Evolutionary conservation across 2,888 invertebrate genomes (phyloP), one percentile per base, ranked within the genome.

Genomic region (Elmis aenea): DNA sequence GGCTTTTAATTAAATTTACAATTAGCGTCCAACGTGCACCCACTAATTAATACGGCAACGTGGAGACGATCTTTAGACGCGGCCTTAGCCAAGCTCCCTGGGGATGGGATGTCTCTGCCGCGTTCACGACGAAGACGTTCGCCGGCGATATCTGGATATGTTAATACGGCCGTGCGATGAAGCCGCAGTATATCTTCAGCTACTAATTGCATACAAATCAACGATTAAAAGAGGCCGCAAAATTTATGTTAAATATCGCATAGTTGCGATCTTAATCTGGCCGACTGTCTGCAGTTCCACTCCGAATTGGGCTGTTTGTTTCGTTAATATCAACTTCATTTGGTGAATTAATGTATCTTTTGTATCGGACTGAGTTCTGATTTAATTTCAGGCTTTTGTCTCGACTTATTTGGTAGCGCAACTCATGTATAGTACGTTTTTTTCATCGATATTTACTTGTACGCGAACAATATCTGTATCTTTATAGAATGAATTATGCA

Each of bases 1-100:
- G 58, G 58, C 55, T 59, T 64, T 66, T 66, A 66, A 66, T 66
- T 66, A 66, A 64, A 63, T 62, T 64, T 60, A 59, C 64, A 65
- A 65, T 66, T 66, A 64, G 64, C 63, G 58, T 52, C 51, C 57
- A 59, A 61, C 62, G 61, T 64, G 60, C 62, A 61, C 60, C 62
- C 63, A 59, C 64, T 66, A 66, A 66, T 66, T 66, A 66, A 64
- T 62, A 64, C 63, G 59, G 51, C 37, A 50, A 48, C 45, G 43
- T 32, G 25, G 27, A 28, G 29, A 37, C 28, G 29, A 26, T 39
- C 32, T 39, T 32, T 35, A 24, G n/a, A 35, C 32, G 27, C 34
- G 33, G 26, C 32, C 27, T 29, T 34, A 22, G 29, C 25, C 12
- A 14, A 25, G 38, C 31, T 35, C 42, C 31, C 38, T 26, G 23